A percentile compares a stretch with the other conserved stretches of the same genome.
Conservation (phyloP, 1,140 invertebrate genomes). For the Drosophila saltans region DNA sequence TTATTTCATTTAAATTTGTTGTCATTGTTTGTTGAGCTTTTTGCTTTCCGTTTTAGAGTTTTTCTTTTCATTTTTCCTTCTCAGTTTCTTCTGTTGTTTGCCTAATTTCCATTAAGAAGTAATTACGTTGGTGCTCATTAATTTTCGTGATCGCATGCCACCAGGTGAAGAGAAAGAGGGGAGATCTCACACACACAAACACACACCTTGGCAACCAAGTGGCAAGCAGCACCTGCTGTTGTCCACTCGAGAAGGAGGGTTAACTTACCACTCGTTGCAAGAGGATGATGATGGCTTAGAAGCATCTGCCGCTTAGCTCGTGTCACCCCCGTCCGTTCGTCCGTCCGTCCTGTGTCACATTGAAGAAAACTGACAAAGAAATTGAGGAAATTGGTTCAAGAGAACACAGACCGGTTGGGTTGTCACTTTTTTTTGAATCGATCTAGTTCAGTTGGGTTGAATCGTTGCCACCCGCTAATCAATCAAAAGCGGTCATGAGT, state of each 20-base stretch:
- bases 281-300: constrained; percentile 14
- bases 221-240: constrained; percentile 8
- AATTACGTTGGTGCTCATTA: constrained; percentile 80
- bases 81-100: constrained; percentile 47
- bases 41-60: constrained; percentile 9
- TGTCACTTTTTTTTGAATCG: background rate
- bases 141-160: constrained; percentile 76
- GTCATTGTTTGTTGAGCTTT: constrained; percentile 5
- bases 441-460: background rate
- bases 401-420: background rate
- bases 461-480: constrained; percentile 20
- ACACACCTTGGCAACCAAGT: background rate
- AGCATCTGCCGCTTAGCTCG: constrained; percentile 5
- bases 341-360: no score
- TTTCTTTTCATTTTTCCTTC: constrained; percentile 35
- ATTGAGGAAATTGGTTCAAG: background rate
- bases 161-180: constrained; percentile 50
- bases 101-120: constrained; percentile 79
- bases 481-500: constrained; percentile 15
- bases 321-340: background rate
- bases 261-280: constrained; percentile 7
- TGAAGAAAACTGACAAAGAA: no score
- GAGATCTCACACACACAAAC: constrained; percentile 4
- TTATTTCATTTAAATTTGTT: constrained; percentile 6
- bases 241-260: constrained; percentile 16